Evolutionary conservation across 2,113 vertebrate genomes (phyloP).

Genomic region (Mustela nigripes): DNA sequence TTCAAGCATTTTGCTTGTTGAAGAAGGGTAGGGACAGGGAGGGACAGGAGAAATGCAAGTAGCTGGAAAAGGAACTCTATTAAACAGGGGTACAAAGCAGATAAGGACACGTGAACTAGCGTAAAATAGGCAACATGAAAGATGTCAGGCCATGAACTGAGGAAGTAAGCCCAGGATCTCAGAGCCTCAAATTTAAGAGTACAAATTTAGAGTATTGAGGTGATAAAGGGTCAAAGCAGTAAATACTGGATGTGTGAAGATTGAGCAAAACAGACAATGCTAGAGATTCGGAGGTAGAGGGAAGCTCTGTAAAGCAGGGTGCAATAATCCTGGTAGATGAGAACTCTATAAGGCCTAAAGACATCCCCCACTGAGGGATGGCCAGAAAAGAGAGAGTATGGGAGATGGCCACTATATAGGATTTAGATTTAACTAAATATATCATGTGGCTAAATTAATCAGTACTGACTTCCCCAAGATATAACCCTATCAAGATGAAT

Average conservation of each 20-base stretch:
- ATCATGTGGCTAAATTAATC: not conserved
- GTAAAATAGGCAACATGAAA: not conserved
- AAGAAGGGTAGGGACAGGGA: not conserved
- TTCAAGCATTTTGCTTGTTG: not conserved
- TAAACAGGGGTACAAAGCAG: not conserved
- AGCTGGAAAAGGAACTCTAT: constrained; percentile 7
- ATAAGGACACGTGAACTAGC: not conserved
- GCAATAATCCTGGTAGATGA: constrained; percentile 13
- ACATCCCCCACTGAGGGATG: not conserved
- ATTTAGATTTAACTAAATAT: constrained; percentile 14
- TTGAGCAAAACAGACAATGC: not conserved
- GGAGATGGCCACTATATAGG: not conserved
- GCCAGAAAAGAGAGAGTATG: not conserved
- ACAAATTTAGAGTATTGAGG: not conserved
- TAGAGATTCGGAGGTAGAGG: not conserved
- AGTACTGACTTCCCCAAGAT: not conserved
- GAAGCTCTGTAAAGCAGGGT: not conserved
- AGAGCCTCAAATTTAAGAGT: constrained; percentile 11
- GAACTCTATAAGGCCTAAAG: not conserved
- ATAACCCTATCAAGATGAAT: not conserved
- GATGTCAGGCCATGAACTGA: not conserved
- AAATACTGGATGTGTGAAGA: constrained; percentile 16
- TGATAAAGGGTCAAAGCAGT: constrained; percentile 34
- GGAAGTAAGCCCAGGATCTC: not conserved
- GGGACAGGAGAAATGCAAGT: not conserved